Evolutionary conservation across 2,797 vertebrate genomes (phyloP).

Genomic region (Dromococcyx pavoninus): DNA sequence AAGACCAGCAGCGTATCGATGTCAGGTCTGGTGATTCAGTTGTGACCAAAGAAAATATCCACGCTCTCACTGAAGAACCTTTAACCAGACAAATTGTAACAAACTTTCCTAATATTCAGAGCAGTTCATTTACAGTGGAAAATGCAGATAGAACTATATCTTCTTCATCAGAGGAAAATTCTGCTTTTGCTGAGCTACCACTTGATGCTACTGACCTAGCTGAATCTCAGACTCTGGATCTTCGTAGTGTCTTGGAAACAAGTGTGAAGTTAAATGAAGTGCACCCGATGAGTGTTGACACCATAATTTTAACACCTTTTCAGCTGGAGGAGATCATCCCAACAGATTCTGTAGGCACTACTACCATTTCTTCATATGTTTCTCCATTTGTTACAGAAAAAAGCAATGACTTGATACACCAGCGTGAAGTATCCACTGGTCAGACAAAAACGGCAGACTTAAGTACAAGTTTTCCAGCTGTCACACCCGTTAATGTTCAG

Average conservation of each 20-base stretch:
- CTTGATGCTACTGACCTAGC: neutral
- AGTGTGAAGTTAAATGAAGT: neutral
- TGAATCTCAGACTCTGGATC: neutral
- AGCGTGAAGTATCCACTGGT: neutral
- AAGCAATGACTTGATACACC: neutral
- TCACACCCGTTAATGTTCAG: neutral
- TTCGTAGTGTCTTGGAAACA: neutral
- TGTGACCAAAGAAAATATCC: neutral
- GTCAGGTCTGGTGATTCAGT: neutral
- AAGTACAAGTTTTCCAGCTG: neutral
- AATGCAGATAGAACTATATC: neutral
- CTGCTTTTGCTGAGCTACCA: slow-evolving; percentile 7
- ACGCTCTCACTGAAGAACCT: neutral
- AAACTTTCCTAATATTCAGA: neutral
- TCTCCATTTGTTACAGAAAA: neutral
- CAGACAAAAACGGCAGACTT: neutral
- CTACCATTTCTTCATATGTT: neutral
- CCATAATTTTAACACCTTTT: neutral
- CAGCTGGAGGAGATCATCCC: neutral
- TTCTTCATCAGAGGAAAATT: slow-evolving; percentile 9
- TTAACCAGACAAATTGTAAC: neutral
- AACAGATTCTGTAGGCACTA: neutral
- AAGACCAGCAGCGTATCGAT: neutral
- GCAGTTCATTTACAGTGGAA: neutral
- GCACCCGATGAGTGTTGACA: neutral